These are phyloP conservation scores for Falco punctatus DNA, from an alignment of 2,113 vertebrate genomes.

Conservation along the genomic window DNA sequence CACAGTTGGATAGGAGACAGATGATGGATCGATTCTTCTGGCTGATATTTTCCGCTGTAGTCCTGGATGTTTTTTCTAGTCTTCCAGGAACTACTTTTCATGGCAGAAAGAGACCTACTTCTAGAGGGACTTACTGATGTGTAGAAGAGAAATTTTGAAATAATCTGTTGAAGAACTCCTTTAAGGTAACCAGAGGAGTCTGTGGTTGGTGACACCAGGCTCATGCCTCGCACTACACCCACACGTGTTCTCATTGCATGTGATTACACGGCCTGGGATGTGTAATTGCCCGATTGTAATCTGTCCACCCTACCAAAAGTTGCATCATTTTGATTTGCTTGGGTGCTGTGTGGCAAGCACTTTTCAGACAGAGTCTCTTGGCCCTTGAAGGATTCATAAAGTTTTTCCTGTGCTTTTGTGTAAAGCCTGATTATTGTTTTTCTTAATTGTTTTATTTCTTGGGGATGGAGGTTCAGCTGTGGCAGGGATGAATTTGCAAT, in stretches of 20 bases:
- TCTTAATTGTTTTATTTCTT: background rate
- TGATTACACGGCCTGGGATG: background rate
- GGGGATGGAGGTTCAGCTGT: background rate
- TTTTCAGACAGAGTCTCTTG: background rate
- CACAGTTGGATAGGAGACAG: background rate
- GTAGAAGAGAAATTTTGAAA: background rate
- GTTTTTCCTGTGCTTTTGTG: background rate
- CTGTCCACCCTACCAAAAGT: background rate
- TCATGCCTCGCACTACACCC: background rate
- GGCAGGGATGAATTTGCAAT: background rate
- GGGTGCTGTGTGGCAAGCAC: background rate
- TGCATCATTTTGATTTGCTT: conserved; percentile 19
- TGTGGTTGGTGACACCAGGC: conserved; percentile 34
- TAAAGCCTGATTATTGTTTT: background rate
- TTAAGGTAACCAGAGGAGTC: background rate
- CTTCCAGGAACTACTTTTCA: background rate
- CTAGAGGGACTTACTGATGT: background rate
- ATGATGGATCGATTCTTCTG: background rate
- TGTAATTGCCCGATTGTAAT: background rate
- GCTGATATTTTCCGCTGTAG: background rate
- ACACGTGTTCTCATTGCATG: background rate
- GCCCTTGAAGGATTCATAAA: background rate
- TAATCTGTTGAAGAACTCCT: background rate
- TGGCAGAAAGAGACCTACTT: background rate
- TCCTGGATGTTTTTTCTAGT: background rate